Evolutionary conservation across 1,140 invertebrate genomes (phyloP).

Genomic region (Bursaphelenchus mucronatus): DNA sequence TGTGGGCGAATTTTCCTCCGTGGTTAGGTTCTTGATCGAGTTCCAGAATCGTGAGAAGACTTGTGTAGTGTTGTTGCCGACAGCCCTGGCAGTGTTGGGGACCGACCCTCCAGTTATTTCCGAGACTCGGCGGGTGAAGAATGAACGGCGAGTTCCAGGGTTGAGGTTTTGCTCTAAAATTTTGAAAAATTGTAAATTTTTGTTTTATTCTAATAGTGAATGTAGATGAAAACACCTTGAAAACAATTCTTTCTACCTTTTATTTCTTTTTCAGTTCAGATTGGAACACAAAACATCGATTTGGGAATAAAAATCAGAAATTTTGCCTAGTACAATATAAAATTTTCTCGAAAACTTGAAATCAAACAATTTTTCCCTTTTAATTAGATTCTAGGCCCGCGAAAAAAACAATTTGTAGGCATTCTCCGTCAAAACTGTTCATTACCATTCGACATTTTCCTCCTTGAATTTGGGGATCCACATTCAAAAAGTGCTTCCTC

Average conservation of each 20-base stretch:
- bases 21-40: conserved; percentile 19
- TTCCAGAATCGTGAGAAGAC: conserved; percentile 19
- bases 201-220: too few species aligned
- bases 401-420: not conserved
- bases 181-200: conserved; percentile 2
- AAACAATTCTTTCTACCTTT: too few species aligned
- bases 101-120: conserved; percentile 12
- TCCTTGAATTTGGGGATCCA: conserved; percentile 21
- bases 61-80: not conserved
- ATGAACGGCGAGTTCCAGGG: not conserved
- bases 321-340: too few species aligned
- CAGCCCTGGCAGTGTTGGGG: conserved; percentile 7
- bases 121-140: conserved; percentile 14
- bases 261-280: too few species aligned
- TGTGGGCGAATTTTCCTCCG: not conserved
- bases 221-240: too few species aligned
- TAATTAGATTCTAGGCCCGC: not conserved
- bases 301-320: too few species aligned
- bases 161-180: not conserved
- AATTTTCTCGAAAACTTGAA: too few species aligned
- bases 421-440: too few species aligned
- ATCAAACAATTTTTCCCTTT: not conserved
- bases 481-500: conserved; percentile 25
- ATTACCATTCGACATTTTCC: conserved; percentile 1
- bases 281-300: too few species aligned